Conservation (phyloP, 64 coral and sea anemone species). For the Pocillopora verrucosa region DNA sequence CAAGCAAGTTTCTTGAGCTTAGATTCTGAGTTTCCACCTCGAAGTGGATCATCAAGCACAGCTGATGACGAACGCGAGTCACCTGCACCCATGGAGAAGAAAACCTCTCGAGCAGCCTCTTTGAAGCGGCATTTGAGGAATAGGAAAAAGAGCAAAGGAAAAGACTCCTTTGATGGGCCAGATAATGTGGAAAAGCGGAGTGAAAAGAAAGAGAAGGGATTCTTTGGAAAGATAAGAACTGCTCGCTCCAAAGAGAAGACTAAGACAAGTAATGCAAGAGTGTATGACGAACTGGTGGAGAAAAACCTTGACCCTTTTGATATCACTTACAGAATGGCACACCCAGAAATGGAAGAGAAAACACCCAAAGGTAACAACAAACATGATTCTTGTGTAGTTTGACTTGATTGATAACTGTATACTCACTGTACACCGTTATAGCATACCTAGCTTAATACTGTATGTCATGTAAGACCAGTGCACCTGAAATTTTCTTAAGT, state of each 20-base stretch:
- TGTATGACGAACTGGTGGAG: constrained; percentile 24
- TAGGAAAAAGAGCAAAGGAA: not conserved
- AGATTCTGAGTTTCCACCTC: not conserved
- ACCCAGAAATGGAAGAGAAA: constrained; percentile 57
- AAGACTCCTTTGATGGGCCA: not conserved
- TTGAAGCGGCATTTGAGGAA: constrained; percentile 2
- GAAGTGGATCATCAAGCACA: constrained; percentile 61
- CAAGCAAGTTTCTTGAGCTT: constrained; percentile 51
- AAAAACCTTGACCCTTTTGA: constrained; percentile 24
- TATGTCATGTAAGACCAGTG: no score
- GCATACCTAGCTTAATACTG: no score
- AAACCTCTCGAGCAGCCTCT: constrained; percentile 3
- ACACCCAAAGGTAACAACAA: constrained; percentile 70
- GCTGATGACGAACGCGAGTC: constrained; percentile 47
- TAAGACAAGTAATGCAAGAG: constrained; percentile 33
- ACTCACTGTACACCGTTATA: no score
- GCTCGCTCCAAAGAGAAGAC: not conserved
- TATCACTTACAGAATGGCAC: constrained; percentile 15
- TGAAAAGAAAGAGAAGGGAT: constrained; percentile 27
- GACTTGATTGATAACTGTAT: not conserved
- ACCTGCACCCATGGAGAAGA: not conserved
- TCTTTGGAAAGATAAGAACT: constrained; percentile 11
- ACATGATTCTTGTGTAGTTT: not conserved
- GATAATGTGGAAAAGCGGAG: not conserved
- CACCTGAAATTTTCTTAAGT: no score